Conservation (phyloP, 2,888 invertebrate genomes). For the Caenorhabditis sp. region DNA sequence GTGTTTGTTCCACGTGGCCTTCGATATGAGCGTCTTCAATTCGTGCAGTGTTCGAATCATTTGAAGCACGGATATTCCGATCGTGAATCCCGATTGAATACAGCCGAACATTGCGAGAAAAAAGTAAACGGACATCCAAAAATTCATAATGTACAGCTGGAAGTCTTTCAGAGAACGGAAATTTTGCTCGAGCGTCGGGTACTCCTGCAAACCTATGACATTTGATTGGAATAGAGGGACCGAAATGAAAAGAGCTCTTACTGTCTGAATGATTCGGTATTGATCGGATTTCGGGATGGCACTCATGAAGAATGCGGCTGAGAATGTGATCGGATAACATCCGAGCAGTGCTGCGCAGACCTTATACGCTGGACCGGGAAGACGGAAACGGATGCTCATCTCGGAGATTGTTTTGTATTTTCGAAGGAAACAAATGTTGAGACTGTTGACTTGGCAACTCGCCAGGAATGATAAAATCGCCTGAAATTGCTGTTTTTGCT, state of each 20-base stretch:
- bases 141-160: constrained; percentile 30
- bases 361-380: neutral
- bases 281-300: constrained; percentile 15
- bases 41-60: constrained; percentile 36
- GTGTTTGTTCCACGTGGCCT: constrained; percentile 28
- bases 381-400: constrained; percentile 11
- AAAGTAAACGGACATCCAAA: constrained; percentile 33
- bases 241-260: no score
- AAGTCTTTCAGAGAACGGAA: constrained; percentile 21
- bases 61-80: constrained; percentile 25
- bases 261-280: neutral
- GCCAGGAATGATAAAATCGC: constrained; percentile 19
- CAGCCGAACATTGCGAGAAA: constrained; percentile 36
- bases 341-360: neutral
- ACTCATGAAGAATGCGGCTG: constrained; percentile 28
- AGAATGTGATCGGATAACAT: constrained; percentile 6
- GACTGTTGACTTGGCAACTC: constrained; percentile 15
- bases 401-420: constrained; percentile 17
- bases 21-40: constrained; percentile 22
- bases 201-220: no score
- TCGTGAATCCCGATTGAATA: constrained; percentile 26
- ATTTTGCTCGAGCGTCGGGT: constrained; percentile 1
- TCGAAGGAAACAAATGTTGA: constrained; percentile 32
- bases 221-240: no score
- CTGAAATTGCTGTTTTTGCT: neutral